Percentiles rank a stretch among this genome's conserved stretches.
Evolutionary conservation across 1,140 invertebrate species (phyloP).

Genomic region (Drosophila murphyi): DNA sequence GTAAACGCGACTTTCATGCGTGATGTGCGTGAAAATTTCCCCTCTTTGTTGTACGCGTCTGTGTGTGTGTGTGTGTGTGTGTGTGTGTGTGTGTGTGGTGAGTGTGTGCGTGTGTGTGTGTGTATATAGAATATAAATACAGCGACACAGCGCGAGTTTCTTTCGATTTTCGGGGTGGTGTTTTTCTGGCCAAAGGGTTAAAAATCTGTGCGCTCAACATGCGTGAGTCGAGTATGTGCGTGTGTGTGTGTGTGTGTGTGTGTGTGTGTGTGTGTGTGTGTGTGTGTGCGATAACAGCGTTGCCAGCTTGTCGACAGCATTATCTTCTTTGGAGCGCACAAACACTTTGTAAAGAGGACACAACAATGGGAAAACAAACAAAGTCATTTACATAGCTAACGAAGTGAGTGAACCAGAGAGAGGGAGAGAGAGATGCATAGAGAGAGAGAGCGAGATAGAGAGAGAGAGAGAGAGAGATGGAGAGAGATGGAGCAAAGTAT

Average conservation of each 20-base stretch:
- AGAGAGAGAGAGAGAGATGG: background rate
- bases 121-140: constrained; percentile 49
- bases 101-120: constrained; percentile 1
- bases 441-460: background rate
- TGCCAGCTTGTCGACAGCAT: constrained; percentile 69
- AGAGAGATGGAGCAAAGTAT: constrained; percentile 11
- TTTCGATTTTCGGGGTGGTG: constrained; percentile 55
- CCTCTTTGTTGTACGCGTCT: constrained; percentile 49
- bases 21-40: constrained; percentile 77
- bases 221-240: constrained; percentile 51
- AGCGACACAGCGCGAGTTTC: constrained; percentile 20
- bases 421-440: constrained; percentile 22
- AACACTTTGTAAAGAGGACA: constrained; percentile 42
- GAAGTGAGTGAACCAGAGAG: constrained; percentile 63
- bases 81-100: constrained; percentile 1
- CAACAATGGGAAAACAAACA: constrained; percentile 67
- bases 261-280: constrained; percentile 17
- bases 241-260: constrained; percentile 13
- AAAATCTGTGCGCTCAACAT: constrained; percentile 72
- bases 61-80: constrained; percentile 19
- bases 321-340: constrained; percentile 46
- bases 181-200: constrained; percentile 65
- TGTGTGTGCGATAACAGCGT: constrained; percentile 52
- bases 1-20: constrained; percentile 67
- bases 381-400: constrained; percentile 81